Base-by-base conservation (phyloP, 2,888 invertebrate genomes). In the Chalcosyrphus nemorum region DNA sequence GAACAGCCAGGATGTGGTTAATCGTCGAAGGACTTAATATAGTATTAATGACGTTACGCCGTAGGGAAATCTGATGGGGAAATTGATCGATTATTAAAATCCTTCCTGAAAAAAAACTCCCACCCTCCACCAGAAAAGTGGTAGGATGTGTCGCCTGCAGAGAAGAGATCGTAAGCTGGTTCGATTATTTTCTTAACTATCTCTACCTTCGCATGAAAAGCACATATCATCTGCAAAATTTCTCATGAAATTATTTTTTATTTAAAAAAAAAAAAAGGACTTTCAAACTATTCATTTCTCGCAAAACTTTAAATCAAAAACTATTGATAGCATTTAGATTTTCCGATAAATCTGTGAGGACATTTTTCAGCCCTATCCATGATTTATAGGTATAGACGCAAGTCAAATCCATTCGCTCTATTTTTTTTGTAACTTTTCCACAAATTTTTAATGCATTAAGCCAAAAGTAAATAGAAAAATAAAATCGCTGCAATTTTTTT, bases 11-110 rank as follows among this genome's bases (percentile, higher is more conserved):
- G 24, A 61, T 43, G 61, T 38, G 75, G 76, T 68, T 70, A 81
- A 70, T 35, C 41, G 56, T 43, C 41, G 66, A 66, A 78, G 75
- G 68, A 63, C 47, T 63, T 75, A 57, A 63, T 70, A 38, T 24
- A 61, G 61, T 61, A 61, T 75, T 56, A 80, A 75, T 61, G 54
- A 15, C 29, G 54, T 47, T 47, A 13, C 50, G 24, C 21, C 38
- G 17, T 13, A 61, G 27, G 61, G 32, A 50, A 43, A 52, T 61
- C 9, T 21, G 27, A 35, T n/a, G 24, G 52, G 38, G 52, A 43
- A 52, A 43, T 21, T 61, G 61, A 72, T 61, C 50, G 59, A 72
- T 72, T 72, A 52, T 54, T 54, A n/a, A 9, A 65, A 38, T 2
- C 19, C n/a, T 32, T 13, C 38, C 1, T 38, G 38, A 5, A 13